A percentile compares a stretch with the other conserved stretches of the same genome.
Evolutionary conservation across 2,797 vertebrate species (phyloP).

Genomic region (Phrynocephalus vlangalii): DNA sequence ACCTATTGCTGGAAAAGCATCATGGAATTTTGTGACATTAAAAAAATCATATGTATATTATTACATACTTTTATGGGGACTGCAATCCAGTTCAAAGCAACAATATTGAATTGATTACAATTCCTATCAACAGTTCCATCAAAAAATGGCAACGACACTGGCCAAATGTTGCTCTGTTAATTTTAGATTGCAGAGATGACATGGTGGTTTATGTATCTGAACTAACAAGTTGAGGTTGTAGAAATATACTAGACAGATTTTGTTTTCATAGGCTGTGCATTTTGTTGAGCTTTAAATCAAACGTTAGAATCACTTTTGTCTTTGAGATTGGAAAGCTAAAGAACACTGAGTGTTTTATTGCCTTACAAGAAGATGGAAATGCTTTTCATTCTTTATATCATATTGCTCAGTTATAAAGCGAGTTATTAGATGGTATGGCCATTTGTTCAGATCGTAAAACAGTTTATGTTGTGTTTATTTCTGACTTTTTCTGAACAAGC

Average conservation of each 20-base stretch:
- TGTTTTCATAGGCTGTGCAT: not conserved
- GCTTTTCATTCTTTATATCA: slow-evolving; percentile 3
- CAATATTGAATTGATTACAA: not conserved
- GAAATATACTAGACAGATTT: not conserved
- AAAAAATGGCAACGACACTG: not conserved
- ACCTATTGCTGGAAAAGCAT: not conserved
- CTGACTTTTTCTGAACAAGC: slow-evolving; percentile 1
- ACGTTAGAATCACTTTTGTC: not conserved
- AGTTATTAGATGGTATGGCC: not conserved
- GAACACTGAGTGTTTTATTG: not conserved
- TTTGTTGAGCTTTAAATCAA: not conserved
- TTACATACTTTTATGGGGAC: not conserved
- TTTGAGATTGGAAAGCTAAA: not conserved
- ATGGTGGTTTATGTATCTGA: not conserved
- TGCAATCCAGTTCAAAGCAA: too few species aligned
- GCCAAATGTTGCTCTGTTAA: too few species aligned
- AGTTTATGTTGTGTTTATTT: not conserved
- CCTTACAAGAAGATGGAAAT: not conserved
- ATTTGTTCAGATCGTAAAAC: slow-evolving; percentile 16
- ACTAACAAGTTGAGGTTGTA: not conserved
- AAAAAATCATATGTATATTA: not conserved
- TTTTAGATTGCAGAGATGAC: not conserved
- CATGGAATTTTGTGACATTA: not conserved
- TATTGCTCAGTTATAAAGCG: not conserved
- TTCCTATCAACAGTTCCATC: not conserved